Base-by-base conservation (phyloP, 2,113 vertebrate species). In the Trachemys scripta region DNA sequence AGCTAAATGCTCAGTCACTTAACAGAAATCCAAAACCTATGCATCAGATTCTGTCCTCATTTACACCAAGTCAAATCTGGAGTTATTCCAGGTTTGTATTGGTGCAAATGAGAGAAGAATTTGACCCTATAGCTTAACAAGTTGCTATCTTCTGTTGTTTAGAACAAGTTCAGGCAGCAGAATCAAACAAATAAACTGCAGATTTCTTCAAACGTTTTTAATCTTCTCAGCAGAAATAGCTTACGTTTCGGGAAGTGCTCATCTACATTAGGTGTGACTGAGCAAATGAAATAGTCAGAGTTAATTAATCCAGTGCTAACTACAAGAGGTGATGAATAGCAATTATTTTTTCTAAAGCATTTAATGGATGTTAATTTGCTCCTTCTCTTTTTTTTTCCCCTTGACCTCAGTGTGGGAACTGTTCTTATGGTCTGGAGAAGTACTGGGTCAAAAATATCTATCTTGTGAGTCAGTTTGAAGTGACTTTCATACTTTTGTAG, bases 291-390 rank as follows among this genome's bases (percentile, higher is more conserved):
- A 96, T 92, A 90, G 94, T 88, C 85, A 97, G 90, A 96, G 91
- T 92, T 96, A 97, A 98, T 98, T 95, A 98, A 96, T 94, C 88
- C 56, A 79, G 35, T 90, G 53, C 53, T 89, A 92, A 96, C 54
- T 72, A 49, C 95, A 90, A 97, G 81, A 90, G 93, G 45, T 35
- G 88, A 91, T 3, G 12, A 97, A 93, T 91, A 97, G 85, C 81
- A 95, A 97, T 97, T 94, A 91, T 94, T 95, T 95, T 78, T 97
- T 95, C 88, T 92, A 90, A 85, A 6, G 80, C 87, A 96, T 83
- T 96, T 94, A 94, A 94, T 86, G 95, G 82, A 90, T 88, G n/a
- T 82, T 96, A 94, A 92, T 96, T 98, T 95, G 76, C 13, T 97
- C 72, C 8, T 86, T 20, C 51, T 87, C 56, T 42, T 49, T 47